phyloP scores from a whole-genome alignment of 1,140 invertebrate genomes.

The Diachasmimorpha longicaudata region DNA sequence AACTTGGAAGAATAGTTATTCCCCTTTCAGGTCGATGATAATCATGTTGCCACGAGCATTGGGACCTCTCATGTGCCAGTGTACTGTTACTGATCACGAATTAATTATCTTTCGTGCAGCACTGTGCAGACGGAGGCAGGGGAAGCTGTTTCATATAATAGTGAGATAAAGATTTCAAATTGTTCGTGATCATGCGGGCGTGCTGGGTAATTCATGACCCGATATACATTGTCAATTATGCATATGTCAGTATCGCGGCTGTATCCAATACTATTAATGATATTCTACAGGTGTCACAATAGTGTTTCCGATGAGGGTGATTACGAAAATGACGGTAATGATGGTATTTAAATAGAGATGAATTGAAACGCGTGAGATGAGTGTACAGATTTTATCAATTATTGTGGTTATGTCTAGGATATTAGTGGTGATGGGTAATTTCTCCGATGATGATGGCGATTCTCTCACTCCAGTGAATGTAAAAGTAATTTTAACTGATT shows the following conservation, averaged over 20 bases:
- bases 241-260: not conserved
- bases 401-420: not conserved
- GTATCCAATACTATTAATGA: not conserved
- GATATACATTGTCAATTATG: conserved; percentile 8
- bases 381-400: not conserved
- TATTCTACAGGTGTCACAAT: not conserved
- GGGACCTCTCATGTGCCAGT: conserved; percentile 18
- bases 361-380: not conserved
- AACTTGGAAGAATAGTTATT: conserved; percentile 13
- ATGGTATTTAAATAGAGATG: not conserved
- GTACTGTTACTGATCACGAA: conserved; percentile 49
- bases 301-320: not conserved
- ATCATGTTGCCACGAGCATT: conserved; percentile 20
- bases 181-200: conserved; percentile 55
- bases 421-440: not conserved
- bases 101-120: conserved; percentile 54
- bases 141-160: conserved; percentile 10
- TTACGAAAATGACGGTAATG: not conserved
- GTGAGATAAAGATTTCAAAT: conserved; percentile 55
- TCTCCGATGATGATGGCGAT: not conserved
- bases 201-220: conserved; percentile 38
- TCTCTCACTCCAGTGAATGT: not conserved
- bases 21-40: conserved; percentile 35
- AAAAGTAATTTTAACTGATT: not conserved
- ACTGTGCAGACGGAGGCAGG: not conserved